These are phyloP conservation scores for Lysandra bellargus DNA, from an alignment of 2,888 invertebrate species.

Conservation along the genomic window DNA sequence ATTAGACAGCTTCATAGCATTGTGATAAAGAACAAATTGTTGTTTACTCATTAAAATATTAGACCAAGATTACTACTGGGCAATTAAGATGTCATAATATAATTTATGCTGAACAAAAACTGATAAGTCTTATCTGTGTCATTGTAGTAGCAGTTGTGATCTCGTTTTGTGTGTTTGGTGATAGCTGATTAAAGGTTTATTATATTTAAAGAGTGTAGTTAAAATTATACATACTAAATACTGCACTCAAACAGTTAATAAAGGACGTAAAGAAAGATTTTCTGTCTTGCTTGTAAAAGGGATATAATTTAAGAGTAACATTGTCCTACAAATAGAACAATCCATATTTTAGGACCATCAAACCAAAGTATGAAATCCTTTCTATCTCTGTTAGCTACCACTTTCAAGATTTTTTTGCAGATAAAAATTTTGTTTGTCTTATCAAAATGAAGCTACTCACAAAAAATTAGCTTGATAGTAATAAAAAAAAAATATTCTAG, in stretches of 20 bases:
- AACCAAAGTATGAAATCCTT: too few species aligned
- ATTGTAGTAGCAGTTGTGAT: constrained; percentile 48
- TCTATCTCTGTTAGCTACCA: too few species aligned
- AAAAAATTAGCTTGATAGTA: too few species aligned
- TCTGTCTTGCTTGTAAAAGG: background rate
- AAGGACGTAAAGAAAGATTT: too few species aligned
- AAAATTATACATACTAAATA: background rate
- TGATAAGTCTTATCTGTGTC: constrained; percentile 18
- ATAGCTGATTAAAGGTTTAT: background rate
- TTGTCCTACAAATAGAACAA: too few species aligned
- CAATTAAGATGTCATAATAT: background rate
- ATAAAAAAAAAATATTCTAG: too few species aligned
- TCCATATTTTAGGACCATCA: too few species aligned
- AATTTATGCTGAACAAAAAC: constrained; percentile 10
- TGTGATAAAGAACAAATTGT: background rate
- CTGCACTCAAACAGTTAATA: too few species aligned
- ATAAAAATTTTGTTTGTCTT: too few species aligned
- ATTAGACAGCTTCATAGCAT: background rate
- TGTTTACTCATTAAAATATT: constrained; percentile 8
- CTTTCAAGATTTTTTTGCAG: too few species aligned
- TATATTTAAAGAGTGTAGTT: background rate
- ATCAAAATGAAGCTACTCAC: too few species aligned
- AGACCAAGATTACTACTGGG: constrained; percentile 19
- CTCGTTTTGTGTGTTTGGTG: background rate
- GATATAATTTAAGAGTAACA: too few species aligned